phyloP scores from a whole-genome alignment of 2,888 invertebrate species.

The Leptopilina drosophilae region DNA sequence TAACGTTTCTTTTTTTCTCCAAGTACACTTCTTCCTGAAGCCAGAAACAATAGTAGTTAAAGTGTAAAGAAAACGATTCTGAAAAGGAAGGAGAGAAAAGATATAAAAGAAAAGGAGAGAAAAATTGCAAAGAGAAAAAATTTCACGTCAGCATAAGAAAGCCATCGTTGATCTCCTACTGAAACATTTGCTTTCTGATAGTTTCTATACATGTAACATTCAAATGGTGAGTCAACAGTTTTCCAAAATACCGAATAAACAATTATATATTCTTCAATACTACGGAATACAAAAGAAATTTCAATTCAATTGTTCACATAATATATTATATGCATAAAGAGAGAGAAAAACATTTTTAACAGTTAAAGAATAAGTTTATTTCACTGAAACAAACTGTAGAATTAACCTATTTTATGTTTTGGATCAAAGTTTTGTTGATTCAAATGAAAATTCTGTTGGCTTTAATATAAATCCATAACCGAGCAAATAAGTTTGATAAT shows the following conservation, averaged over 20 bases:
- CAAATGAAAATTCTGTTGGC: no score
- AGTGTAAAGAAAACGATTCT: slow-evolving; percentile 45
- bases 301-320: slow-evolving; percentile 10
- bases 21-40: slow-evolving; percentile 39
- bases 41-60: slow-evolving; percentile 31
- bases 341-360: no score
- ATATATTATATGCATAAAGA: not conserved
- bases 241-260: slow-evolving; percentile 5
- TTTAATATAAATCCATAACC: no score
- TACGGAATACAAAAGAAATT: not conserved
- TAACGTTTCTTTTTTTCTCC: no score
- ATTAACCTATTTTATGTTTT: no score
- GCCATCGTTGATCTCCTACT: slow-evolving; percentile 24
- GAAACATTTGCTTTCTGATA: slow-evolving; percentile 43
- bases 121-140: slow-evolving; percentile 53
- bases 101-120: slow-evolving; percentile 44
- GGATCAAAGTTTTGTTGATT: no score
- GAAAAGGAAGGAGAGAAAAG: slow-evolving; percentile 42
- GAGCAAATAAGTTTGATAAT: no score
- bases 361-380: no score
- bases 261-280: slow-evolving; percentile 1
- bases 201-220: slow-evolving; percentile 44
- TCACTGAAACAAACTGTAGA: no score
- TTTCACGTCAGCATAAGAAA: slow-evolving; percentile 64
- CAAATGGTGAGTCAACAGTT: slow-evolving; percentile 56